A percentile compares a stretch with the other conserved stretches of the same genome.
Evolutionary conservation across 2,797 vertebrate genomes (phyloP).

Genomic region (Gallinago stenura): DNA sequence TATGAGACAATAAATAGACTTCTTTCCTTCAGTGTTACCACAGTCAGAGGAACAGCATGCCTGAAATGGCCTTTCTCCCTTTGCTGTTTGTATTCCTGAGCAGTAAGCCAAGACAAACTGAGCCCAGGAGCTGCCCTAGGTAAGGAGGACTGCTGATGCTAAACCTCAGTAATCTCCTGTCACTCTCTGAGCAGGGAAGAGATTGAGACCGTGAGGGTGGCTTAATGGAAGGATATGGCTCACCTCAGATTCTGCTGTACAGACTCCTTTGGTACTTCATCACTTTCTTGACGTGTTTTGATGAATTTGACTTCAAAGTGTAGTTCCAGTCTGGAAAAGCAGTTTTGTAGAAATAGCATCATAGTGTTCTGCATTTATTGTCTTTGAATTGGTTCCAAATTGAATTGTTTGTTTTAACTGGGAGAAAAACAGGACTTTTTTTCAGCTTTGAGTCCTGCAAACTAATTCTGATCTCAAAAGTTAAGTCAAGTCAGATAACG

Average conservation of each 20-base stretch:
- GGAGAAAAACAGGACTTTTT: neutral
- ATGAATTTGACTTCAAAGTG: conserved; percentile 34
- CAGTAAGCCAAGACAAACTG: neutral
- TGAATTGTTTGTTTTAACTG: neutral
- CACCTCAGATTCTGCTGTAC: neutral
- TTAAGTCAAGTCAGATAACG: neutral
- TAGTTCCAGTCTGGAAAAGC: conserved; percentile 19
- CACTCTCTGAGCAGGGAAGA: neutral
- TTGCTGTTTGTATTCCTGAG: neutral
- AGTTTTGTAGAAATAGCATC: conserved; percentile 5
- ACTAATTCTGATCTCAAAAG: neutral
- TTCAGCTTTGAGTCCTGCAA: neutral
- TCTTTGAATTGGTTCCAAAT: conserved; percentile 21
- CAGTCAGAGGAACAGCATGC: neutral
- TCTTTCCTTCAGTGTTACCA: neutral
- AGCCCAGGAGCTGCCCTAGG: neutral
- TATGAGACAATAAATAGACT: neutral
- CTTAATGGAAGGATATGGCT: neutral
- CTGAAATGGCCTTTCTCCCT: neutral
- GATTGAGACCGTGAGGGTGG: neutral
- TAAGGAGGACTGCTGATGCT: neutral
- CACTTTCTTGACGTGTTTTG: conserved; percentile 35
- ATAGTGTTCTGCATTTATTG: neutral
- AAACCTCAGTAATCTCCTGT: neutral
- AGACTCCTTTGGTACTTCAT: neutral